These are phyloP conservation scores for Emys orbicularis DNA, from an alignment of 2,797 vertebrate species.

Conservation along the genomic window DNA sequence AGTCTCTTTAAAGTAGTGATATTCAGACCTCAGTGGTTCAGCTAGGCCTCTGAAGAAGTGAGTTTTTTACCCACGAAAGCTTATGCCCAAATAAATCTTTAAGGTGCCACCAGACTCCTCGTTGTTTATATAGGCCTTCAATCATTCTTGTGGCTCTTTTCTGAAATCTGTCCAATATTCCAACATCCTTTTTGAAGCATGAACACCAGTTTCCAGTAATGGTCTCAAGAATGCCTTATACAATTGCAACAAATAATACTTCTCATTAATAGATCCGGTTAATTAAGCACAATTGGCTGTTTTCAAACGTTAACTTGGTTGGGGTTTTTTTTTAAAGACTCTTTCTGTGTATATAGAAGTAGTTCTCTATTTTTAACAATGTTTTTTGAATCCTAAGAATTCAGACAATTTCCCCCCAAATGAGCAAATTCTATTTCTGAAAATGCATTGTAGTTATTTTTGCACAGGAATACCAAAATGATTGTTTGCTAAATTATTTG, in stretches of 20 bases:
- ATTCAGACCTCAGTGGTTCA: too few species aligned
- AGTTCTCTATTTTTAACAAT: background rate
- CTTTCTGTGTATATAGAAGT: background rate
- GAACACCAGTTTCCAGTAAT: background rate
- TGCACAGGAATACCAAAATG: background rate
- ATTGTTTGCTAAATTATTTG: background rate
- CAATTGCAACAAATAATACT: too few species aligned
- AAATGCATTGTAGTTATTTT: too few species aligned
- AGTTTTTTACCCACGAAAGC: too few species aligned
- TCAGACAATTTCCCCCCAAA: background rate
- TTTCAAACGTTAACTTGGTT: background rate
- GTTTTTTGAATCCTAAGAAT: background rate
- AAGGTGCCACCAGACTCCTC: too few species aligned
- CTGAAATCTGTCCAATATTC: background rate
- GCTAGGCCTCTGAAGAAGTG: too few species aligned
- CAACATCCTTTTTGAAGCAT: background rate
- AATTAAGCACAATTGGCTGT: background rate
- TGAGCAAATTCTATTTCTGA: background rate
- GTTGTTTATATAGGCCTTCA: background rate
- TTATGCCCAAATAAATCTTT: too few species aligned
- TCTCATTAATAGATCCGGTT: background rate
- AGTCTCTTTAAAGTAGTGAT: background rate
- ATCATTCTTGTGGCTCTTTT: constrained; percentile 19
- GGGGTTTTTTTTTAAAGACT: background rate
- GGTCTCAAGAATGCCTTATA: background rate